Evolutionary conservation across 1,140 invertebrate genomes (phyloP).

Genomic region (Muscidifurax raptorellus): DNA sequence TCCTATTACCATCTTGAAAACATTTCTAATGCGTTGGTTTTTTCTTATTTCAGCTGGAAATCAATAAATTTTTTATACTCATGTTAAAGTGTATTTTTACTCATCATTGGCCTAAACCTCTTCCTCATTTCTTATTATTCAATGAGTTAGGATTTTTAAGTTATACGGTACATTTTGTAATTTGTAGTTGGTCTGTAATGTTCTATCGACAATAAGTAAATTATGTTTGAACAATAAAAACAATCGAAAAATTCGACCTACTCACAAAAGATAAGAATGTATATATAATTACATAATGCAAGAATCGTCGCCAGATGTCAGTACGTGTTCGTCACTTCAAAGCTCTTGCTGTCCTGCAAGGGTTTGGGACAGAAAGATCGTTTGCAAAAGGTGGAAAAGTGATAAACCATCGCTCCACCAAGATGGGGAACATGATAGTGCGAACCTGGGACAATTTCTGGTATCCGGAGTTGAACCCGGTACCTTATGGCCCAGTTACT

Average conservation of each 20-base stretch:
- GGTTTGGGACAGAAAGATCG: too few relatives aligned
- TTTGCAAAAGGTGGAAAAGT: constrained; percentile 2
- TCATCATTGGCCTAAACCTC: neutral
- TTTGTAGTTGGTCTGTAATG: neutral
- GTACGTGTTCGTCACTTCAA: neutral
- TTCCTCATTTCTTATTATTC: neutral
- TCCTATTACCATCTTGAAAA: constrained; percentile 1
- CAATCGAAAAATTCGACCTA: neutral
- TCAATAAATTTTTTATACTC: constrained; percentile 58
- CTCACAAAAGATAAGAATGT: neutral
- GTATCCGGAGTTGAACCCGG: constrained; percentile 54
- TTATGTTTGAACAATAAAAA: too few relatives aligned
- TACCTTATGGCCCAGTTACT: constrained; percentile 77
- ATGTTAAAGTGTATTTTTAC: neutral
- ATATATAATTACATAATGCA: neutral
- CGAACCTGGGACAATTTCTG: constrained; percentile 32
- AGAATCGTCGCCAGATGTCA: constrained; percentile 28
- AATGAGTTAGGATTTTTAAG: neutral
- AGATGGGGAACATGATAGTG: constrained; percentile 55
- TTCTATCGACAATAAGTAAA: too few relatives aligned
- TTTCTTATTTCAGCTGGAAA: constrained; percentile 63
- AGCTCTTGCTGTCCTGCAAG: constrained; percentile 31
- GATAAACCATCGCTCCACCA: neutral
- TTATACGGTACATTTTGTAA: neutral
- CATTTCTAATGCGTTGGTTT: constrained; percentile 15